Percentiles rank a stretch among this genome's conserved stretches.
Evolutionary conservation across 2,888 invertebrate genomes (phyloP).

Genomic region (Dascillus cervinus): DNA sequence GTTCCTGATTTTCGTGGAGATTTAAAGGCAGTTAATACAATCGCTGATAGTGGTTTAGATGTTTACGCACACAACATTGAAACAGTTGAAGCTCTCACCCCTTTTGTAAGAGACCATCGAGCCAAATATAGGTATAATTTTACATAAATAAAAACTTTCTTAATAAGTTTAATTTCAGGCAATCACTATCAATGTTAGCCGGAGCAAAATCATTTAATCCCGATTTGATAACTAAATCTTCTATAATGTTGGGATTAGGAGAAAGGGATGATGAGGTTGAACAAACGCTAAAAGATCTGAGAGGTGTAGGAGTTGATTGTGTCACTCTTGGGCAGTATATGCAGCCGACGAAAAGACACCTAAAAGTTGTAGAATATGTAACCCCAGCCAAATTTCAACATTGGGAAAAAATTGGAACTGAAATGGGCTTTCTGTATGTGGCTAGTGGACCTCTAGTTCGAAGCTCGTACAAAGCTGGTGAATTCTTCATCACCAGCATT

Average conservation of each 20-base stretch:
- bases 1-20: conserved; percentile 94
- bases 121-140: conserved; percentile 66
- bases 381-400: conserved; percentile 87
- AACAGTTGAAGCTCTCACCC: conserved; percentile 86
- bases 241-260: conserved; percentile 94
- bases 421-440: conserved; percentile 90
- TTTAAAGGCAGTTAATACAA: conserved; percentile 59
- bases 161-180: conserved; percentile 43
- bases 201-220: conserved; percentile 76
- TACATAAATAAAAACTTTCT: background rate
- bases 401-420: conserved; percentile 76
- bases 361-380: conserved; percentile 92
- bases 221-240: conserved; percentile 89
- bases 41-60: conserved; percentile 80
- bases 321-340: conserved; percentile 98
- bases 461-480: conserved; percentile 97
- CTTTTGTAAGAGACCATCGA: conserved; percentile 86
- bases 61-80: conserved; percentile 99
- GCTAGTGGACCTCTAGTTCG: conserved; percentile 96
- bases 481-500: conserved; percentile 80
- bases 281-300: conserved; percentile 80
- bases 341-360: conserved; percentile 96
- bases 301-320: conserved; percentile 81
- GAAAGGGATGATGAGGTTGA: conserved; percentile 83
- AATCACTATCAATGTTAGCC: conserved; percentile 76